A percentile compares a stretch with the other conserved stretches of the same genome.
Evolutionary conservation across 2,113 vertebrate genomes (phyloP).

Genomic region (Grantiella picta): DNA sequence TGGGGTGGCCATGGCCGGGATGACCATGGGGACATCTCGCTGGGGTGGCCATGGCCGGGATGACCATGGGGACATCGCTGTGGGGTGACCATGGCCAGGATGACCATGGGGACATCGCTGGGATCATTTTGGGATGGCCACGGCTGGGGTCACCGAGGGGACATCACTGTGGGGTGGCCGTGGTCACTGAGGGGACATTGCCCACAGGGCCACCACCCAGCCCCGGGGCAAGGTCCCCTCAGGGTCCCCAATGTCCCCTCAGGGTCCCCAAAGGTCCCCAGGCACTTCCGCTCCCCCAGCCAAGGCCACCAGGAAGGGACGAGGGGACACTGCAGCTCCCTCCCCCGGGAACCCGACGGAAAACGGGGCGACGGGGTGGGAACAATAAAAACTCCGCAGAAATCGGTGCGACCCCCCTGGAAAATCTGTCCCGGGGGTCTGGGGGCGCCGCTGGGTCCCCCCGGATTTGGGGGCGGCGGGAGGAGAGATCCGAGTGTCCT

Average conservation of each 20-base stretch:
- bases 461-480: background rate
- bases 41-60: no score
- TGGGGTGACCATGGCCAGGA: background rate
- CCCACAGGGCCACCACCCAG: no score
- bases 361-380: background rate
- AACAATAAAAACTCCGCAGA: background rate
- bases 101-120: background rate
- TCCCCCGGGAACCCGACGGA: background rate
- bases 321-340: conserved; percentile 42
- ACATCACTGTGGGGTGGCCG: background rate
- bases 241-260: no score
- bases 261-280: background rate
- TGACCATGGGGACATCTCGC: no score
- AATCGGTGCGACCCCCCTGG: background rate
- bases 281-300: background rate
- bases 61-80: no score
- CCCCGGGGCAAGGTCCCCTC: no score
- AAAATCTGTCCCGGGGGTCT: background rate
- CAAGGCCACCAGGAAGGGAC: background rate
- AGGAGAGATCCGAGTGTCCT: background rate
- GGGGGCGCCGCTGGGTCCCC: background rate
- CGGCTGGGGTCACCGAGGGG: background rate
- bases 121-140: no score
- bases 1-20: no score
- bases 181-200: background rate